These are phyloP conservation scores for Linurgus olivaceus DNA, from an alignment of 2,797 vertebrate species.

Conservation along the genomic window DNA sequence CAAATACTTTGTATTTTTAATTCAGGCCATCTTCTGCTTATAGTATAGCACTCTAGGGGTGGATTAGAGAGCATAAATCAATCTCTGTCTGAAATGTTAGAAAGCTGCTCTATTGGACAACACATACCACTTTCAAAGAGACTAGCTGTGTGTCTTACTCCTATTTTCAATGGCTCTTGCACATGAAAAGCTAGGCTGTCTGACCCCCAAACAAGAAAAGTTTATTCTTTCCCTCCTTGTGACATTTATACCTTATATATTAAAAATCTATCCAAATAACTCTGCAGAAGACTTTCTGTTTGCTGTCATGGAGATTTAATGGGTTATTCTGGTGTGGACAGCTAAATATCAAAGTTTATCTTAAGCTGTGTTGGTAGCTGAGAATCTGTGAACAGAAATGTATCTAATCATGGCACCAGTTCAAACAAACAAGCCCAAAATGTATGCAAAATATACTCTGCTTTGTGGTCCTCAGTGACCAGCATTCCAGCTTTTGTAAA, in stretches of 20 bases:
- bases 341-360: not conserved
- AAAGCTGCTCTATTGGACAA: not conserved
- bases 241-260: not conserved
- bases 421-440: not conserved
- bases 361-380: not conserved
- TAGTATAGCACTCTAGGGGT: not conserved
- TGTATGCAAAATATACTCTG: not conserved
- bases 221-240: not conserved
- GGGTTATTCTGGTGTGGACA: not conserved
- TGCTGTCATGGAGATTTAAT: not conserved
- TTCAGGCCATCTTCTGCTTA: not conserved
- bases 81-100: constrained; percentile 3
- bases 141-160: not conserved
- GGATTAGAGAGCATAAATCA: constrained; percentile 7
- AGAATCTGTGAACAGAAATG: not conserved
- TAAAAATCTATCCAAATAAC: not conserved
- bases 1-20: not conserved
- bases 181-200: not conserved
- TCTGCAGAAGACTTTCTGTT: not conserved
- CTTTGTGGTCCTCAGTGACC: not conserved
- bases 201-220: not conserved
- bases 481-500: not conserved
- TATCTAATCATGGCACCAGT: not conserved
- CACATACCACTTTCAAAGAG: not conserved
- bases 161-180: not conserved